These are phyloP conservation scores for Agrypnus murinus DNA, from an alignment of 2,888 invertebrate species.

Conservation along the genomic window DNA sequence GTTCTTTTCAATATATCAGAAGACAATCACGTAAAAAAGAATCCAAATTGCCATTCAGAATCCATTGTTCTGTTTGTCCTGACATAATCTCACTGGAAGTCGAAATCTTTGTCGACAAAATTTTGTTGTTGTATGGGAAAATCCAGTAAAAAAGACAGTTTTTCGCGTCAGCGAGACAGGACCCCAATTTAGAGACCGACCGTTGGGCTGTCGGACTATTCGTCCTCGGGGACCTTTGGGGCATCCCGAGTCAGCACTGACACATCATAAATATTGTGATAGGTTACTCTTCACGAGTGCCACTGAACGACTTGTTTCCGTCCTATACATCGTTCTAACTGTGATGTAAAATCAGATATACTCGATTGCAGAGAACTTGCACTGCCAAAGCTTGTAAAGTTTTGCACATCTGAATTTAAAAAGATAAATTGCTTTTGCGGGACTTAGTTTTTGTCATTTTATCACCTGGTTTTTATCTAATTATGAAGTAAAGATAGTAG, in stretches of 20 bases:
- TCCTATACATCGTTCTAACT: constrained; percentile 28
- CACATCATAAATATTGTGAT: constrained; percentile 58
- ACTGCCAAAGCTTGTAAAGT: constrained; percentile 34
- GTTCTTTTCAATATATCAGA: no score
- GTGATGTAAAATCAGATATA: constrained; percentile 30
- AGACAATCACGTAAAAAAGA: background rate
- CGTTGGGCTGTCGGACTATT: constrained; percentile 50
- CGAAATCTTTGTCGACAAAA: constrained; percentile 44
- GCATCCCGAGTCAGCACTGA: constrained; percentile 52
- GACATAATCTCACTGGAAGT: constrained; percentile 29
- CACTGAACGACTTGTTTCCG: constrained; percentile 44
- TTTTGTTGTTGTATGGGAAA: constrained; percentile 48
- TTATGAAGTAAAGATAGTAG: no score
- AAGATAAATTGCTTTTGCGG: constrained; percentile 33
- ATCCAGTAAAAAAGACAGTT: constrained; percentile 54
- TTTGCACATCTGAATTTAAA: background rate
- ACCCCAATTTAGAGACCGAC: constrained; percentile 51
- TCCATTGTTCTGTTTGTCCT: background rate
- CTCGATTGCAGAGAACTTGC: background rate
- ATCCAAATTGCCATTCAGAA: constrained; percentile 3
- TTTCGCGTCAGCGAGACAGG: constrained; percentile 53
- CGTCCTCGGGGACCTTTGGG: constrained; percentile 51
- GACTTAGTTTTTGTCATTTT: constrained; percentile 21
- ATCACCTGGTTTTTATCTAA: no score
- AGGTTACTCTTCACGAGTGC: constrained; percentile 45